Evolutionary conservation across 2,888 invertebrate species (phyloP).

Genomic region (Acronicta alni): DNA sequence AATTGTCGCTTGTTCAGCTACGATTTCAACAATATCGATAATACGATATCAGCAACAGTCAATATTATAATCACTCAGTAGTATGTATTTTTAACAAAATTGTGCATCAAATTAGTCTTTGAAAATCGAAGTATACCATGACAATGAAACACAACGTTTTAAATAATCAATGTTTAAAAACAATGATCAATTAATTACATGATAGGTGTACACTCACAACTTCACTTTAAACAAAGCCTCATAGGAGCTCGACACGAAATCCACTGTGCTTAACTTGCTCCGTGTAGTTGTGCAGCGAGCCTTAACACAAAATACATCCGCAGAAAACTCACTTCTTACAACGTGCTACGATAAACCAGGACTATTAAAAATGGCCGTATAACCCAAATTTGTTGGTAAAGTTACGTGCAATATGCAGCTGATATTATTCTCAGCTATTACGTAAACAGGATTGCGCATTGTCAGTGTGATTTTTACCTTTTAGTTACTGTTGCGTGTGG

Average conservation of each 20-base stretch:
- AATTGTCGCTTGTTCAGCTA: too few relatives aligned
- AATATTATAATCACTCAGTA: too few relatives aligned
- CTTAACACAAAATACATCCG: background rate
- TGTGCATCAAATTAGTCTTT: too few relatives aligned
- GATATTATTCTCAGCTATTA: background rate
- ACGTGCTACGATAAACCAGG: background rate
- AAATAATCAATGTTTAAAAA: too few relatives aligned
- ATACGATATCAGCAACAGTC: too few relatives aligned
- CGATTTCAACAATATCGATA: too few relatives aligned
- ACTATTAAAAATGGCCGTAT: background rate
- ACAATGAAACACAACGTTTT: too few relatives aligned
- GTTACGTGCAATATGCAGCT: too few relatives aligned
- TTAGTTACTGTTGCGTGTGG: background rate
- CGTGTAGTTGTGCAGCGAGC: constrained; percentile 22
- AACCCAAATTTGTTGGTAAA: background rate
- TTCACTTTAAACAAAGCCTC: constrained; percentile 6
- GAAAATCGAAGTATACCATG: too few relatives aligned
- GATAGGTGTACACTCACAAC: background rate
- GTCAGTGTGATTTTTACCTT: background rate
- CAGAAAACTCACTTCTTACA: constrained; percentile 12
- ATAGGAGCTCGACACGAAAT: constrained; percentile 22
- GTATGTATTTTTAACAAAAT: too few relatives aligned
- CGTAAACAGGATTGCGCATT: background rate
- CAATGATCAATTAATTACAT: background rate
- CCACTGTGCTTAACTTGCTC: constrained; percentile 36